Conservation (phyloP, 2,797 vertebrate species). For the Macropus fuliginosus region DNA sequence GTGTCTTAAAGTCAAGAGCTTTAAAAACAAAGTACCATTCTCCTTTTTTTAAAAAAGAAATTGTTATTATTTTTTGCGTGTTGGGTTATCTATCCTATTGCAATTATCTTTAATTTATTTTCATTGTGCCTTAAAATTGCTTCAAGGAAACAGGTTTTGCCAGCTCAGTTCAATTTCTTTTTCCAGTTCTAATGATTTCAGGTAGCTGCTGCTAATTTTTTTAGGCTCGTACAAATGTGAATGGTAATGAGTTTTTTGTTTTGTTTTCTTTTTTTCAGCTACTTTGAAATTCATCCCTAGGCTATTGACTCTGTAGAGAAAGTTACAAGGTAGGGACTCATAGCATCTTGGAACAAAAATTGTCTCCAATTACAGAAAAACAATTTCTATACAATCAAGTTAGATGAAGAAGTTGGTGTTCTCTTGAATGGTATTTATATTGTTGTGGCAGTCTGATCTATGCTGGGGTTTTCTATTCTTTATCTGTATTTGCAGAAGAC, state of each 20-base stretch:
- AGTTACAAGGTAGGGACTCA: constrained; percentile 54
- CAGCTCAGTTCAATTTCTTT: constrained; percentile 64
- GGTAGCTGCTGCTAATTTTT: constrained; percentile 69
- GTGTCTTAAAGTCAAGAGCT: not conserved
- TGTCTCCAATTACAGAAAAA: constrained; percentile 48
- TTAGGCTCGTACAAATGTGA: constrained; percentile 70
- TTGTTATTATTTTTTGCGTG: constrained; percentile 61
- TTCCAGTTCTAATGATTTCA: constrained; percentile 75
- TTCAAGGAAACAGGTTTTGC: constrained; percentile 72
- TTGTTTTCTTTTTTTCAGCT: constrained; percentile 61
- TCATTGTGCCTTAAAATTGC: constrained; percentile 67
- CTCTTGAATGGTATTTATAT: constrained; percentile 62
- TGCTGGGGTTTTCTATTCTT: constrained; percentile 15
- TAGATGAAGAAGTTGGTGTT: constrained; percentile 52
- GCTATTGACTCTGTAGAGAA: constrained; percentile 76
- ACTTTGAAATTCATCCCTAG: constrained; percentile 74
- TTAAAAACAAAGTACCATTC: not conserved
- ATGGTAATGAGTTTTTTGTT: constrained; percentile 69
- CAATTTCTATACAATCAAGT: constrained; percentile 62
- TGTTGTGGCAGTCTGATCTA: constrained; percentile 38
- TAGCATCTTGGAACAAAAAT: constrained; percentile 67
- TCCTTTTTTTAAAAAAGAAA: constrained; percentile 18
- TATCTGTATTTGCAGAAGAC: constrained; percentile 32
- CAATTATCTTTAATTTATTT: constrained; percentile 74
- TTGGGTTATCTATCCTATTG: constrained; percentile 55